phyloP scores from a whole-genome alignment of 1,140 invertebrate genomes.

The Chrysopa pallens region DNA sequence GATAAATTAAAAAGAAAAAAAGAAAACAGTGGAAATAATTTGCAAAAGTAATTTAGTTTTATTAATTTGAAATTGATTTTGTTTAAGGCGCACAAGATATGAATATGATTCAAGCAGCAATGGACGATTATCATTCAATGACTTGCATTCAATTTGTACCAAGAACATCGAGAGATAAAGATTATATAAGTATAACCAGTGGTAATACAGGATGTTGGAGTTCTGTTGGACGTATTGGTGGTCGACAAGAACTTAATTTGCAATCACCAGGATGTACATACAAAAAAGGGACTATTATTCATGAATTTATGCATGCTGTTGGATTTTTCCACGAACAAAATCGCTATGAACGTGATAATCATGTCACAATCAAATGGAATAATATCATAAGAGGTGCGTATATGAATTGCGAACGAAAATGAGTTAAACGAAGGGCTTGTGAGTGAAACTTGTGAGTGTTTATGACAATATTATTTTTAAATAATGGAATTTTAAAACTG shows the following conservation, averaged over 20 bases:
- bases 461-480: background rate
- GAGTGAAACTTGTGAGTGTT: background rate
- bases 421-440: too few relatives aligned
- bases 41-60: too few relatives aligned
- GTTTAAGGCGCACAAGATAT: constrained; percentile 14
- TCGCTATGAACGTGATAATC: constrained; percentile 59
- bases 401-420: too few relatives aligned
- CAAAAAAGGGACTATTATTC: constrained; percentile 54
- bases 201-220: constrained; percentile 64
- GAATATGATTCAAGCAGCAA: constrained; percentile 27
- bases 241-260: constrained; percentile 50
- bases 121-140: constrained; percentile 38
- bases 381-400: constrained; percentile 47
- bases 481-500: background rate
- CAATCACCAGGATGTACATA: constrained; percentile 53
- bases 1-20: too few relatives aligned
- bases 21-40: too few relatives aligned
- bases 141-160: constrained; percentile 60
- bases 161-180: constrained; percentile 30
- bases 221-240: constrained; percentile 50
- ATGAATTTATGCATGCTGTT: constrained; percentile 70
- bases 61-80: too few relatives aligned
- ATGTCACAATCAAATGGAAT: constrained; percentile 46
- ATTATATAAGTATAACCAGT: constrained; percentile 49
- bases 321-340: constrained; percentile 83